Percentiles rank a stretch among this genome's conserved stretches.
Conservation (phyloP, 30 jellyfish, hydroid and myxozoan genomes). For the Pelagia noctiluca region DNA sequence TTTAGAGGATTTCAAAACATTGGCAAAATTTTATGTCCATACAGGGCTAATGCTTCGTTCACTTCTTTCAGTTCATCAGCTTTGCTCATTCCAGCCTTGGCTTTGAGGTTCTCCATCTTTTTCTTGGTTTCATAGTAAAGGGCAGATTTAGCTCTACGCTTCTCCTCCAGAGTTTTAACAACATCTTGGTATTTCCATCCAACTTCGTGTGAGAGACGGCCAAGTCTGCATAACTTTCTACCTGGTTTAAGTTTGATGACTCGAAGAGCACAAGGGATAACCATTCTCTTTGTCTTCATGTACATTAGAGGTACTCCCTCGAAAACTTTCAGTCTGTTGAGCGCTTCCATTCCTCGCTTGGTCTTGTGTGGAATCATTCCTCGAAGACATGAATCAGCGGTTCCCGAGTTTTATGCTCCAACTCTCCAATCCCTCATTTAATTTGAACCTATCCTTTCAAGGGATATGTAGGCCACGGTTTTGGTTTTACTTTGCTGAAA, state of each 20-base stretch:
- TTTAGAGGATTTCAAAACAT: no score
- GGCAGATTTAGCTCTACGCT: conserved; percentile 93
- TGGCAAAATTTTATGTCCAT: conserved; percentile 67
- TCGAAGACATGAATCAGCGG: no score
- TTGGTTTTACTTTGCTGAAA: no score
- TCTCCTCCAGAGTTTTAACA: conserved; percentile 89
- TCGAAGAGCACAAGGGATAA: conserved; percentile 94
- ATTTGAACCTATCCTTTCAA: no score
- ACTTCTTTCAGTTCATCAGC: conserved; percentile 80
- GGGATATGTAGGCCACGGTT: no score
- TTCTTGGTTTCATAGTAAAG: conserved; percentile 89
- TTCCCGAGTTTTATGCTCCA: no score
- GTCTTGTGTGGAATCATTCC: conserved; percentile 99
- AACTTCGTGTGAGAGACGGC: conserved; percentile 91
- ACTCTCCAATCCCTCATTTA: no score
- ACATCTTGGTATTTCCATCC: conserved; percentile 99
- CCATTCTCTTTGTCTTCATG: conserved; percentile 93
- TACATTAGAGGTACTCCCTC: conserved; percentile 99
- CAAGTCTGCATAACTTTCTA: conserved; percentile 85
- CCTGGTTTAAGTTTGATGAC: conserved; percentile 94
- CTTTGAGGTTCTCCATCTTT: conserved; percentile 64
- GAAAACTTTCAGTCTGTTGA: conserved; percentile 88
- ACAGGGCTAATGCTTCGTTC: conserved; percentile 67
- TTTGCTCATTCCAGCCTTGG: conserved; percentile 71
- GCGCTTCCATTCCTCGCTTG: conserved; percentile 99